A percentile compares a stretch with the other conserved stretches of the same genome.
Conservation (phyloP, 2,113 vertebrate genomes). For the Bettongia penicillata region DNA sequence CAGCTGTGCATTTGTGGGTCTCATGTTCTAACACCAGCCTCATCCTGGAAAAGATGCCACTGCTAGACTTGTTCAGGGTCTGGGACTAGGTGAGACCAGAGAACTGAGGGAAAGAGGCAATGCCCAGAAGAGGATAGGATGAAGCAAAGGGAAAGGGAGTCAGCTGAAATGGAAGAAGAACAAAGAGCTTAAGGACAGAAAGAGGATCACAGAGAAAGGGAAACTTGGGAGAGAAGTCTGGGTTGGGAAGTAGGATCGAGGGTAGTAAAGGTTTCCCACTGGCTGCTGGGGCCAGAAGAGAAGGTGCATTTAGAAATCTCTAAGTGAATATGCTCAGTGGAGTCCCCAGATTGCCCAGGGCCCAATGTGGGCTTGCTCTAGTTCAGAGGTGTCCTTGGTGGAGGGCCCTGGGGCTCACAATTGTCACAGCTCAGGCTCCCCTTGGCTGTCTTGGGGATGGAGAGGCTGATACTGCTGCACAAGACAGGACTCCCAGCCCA, state of each 20-base stretch:
- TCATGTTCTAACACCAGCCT: conserved; percentile 52
- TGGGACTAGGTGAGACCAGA: background rate
- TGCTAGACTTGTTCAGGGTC: background rate
- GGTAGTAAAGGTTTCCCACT: rapidly evolving
- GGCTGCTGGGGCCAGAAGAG: background rate
- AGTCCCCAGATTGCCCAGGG: background rate
- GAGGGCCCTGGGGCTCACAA: background rate
- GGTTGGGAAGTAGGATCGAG: background rate
- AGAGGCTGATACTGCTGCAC: no score
- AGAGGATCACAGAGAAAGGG: background rate
- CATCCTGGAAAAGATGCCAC: conserved; percentile 46
- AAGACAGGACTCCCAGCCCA: background rate
- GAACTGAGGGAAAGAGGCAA: background rate
- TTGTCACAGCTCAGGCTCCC: background rate
- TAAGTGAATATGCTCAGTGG: conserved; percentile 25
- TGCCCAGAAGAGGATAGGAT: background rate
- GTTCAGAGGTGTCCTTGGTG: no score
- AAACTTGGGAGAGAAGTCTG: background rate
- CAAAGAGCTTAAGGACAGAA: background rate
- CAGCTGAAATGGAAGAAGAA: background rate
- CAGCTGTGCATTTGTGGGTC: background rate
- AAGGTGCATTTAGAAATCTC: background rate
- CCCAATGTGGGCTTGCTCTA: background rate
- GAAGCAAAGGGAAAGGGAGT: background rate
- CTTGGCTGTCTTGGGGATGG: background rate